Base-by-base conservation (phyloP, 1,140 invertebrate genomes). In the Calephelis virginiensis region DNA sequence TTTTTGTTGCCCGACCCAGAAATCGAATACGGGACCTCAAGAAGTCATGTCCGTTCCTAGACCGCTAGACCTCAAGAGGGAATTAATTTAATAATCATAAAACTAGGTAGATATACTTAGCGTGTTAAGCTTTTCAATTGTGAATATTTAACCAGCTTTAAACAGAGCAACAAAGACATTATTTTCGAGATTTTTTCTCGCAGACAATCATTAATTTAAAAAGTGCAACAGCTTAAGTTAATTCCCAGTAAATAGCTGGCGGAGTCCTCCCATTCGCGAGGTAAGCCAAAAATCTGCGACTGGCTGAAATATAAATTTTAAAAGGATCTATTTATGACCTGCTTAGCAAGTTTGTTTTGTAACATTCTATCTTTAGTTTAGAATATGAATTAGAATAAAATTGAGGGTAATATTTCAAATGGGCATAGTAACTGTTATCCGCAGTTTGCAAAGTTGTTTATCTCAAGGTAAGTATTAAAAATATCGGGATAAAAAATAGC, bases 251-350 rank as follows among this genome's bases (percentile, higher is more conserved):
- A 83, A 83, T 82, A 81, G 73, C 64, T 64, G 46, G 69, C 67
- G 67, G 66, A 72, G 70, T 72, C 73, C 71, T 69, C 64, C 68
- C 69, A 72, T 71, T 77, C 68, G 73, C 73, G 72, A 74, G 75
- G 70, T 83, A 80, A 84, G 80, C 83, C 80, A 81, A 89, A 87
- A 89, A 85, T 86, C 78, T 86, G 78, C 79, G 78, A 78, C 74
- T 78, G 78, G 73, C 80, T 73, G 61, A 74, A 78, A 82, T 59
- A 85, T 89, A 88, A 90, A 85, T 90, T 87, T 89, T 84, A 87
- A 82, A 81, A 80, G 79, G 82, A 76, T 69, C 73, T 85, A 82
- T 90, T 88, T 91, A 89, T 79, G 75, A 71, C 46, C 37, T 45
- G 74, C 77, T 89, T 83, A 88, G 89, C 89, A 89, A 82, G 70